These are phyloP conservation scores for Conops quadrifasciatus DNA, from an alignment of 2,888 invertebrate genomes.

Conservation along the genomic window DNA sequence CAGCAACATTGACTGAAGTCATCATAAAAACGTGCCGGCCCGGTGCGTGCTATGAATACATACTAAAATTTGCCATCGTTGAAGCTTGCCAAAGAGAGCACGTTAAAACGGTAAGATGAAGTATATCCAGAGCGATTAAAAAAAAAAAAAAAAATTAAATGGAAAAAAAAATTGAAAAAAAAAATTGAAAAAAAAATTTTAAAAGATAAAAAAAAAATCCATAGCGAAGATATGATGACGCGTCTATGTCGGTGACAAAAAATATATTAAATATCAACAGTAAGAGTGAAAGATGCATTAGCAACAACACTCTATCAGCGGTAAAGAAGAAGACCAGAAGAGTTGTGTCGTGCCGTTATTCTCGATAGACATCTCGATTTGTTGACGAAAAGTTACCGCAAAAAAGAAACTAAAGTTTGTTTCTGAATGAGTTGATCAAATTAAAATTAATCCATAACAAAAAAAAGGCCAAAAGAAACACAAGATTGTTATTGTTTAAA, in stretches of 20 bases:
- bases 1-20: constrained; percentile 22
- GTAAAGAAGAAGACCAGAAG: no score
- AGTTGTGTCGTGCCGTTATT: no score
- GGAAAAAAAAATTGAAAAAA: neutral
- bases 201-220: constrained; percentile 12
- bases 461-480: no score
- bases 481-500: no score
- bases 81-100: constrained; percentile 25
- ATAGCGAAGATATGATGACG: no score
- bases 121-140: neutral
- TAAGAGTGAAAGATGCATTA: neutral
- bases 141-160: neutral
- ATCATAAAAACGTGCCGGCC: constrained; percentile 64
- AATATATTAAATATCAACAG: neutral
- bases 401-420: no score
- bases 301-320: no score
- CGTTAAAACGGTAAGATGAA: constrained; percentile 18
- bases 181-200: neutral
- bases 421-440: no score
- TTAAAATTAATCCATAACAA: no score
- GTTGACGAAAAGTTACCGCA: no score
- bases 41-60: constrained; percentile 63
- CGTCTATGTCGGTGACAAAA: neutral
- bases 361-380: no score
- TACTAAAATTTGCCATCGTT: constrained; percentile 47